Base-by-base conservation (phyloP, 64 coral and sea anemone species). In the Montipora efflorescens region DNA sequence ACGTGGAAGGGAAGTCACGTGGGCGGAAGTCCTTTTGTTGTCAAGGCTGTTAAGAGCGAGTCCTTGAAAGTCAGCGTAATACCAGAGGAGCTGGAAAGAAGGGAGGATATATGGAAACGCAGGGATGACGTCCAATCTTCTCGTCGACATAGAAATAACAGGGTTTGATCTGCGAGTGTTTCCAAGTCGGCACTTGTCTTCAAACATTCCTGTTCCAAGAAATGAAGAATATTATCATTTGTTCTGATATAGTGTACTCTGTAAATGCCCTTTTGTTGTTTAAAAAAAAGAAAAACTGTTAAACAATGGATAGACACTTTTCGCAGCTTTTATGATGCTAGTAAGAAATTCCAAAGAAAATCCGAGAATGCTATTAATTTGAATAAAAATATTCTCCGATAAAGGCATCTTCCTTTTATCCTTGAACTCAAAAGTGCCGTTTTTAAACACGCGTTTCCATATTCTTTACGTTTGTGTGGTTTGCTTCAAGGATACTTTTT, bases 1-100 rank as follows among this genome's bases (percentile, higher is more conserved):
- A 93, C 76, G 68, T 93, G 92, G 92, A 87, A 88, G 47, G 92
- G 92, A 2, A 80, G 12, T 75, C 84, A 93, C 77, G 92, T 93
- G 62, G 36, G 50, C 0, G 92, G 92, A 81, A 93, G 92, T 88
- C 92, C 92, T 13, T 93, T 88, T 81, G 49, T 75, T 74, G 92
- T 87, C 1, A 93, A 88, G 47, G 92, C 87, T 21, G 75, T 70
- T 16, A 78, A 88, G 68, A 69, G 61, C 7, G 84, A 88, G 66
- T 7, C 25, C 12, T 68, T 82, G 20, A 82, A 61, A 43, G 13
- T 49, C 19, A 50, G 66, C 3, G 28, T 67, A 0, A 67, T 47
- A 21, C 25, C 16, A 11, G 81, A 84, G 47, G 45, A 72, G 66
- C 4, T 18, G 47, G 66, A 4, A 71, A 86, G 18, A 16, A 86